Percentiles rank a stretch among this genome's conserved stretches.
Conservation (phyloP, 2,888 invertebrate genomes). For the Sminthurides aquaticus region DNA sequence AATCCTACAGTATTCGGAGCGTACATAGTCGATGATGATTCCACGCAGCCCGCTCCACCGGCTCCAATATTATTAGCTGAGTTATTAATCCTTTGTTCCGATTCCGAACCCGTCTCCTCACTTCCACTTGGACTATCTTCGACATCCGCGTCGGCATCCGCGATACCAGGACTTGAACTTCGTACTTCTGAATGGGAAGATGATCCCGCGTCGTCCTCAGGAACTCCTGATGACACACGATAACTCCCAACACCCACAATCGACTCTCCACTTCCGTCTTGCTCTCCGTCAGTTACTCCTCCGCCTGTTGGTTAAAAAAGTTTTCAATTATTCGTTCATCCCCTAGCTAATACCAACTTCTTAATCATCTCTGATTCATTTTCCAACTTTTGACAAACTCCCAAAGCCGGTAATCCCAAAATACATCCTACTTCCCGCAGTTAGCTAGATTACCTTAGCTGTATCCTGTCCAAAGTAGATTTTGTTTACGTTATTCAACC, state of each 20-base stretch:
- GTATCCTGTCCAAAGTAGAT: too few relatives aligned
- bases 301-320: neutral
- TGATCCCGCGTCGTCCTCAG: constrained; percentile 30
- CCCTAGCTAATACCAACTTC: neutral
- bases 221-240: constrained; percentile 16
- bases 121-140: constrained; percentile 30
- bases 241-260: constrained; percentile 11
- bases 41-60: constrained; percentile 7
- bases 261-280: constrained; percentile 18
- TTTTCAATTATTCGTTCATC: neutral
- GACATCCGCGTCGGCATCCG: constrained; percentile 29
- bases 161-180: constrained; percentile 27
- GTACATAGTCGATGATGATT: constrained; percentile 17
- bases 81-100: constrained; percentile 4
- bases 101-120: constrained; percentile 24
- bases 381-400: too few relatives aligned
- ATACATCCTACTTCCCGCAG: too few relatives aligned
- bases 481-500: too few relatives aligned
- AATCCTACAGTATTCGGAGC: constrained; percentile 29
- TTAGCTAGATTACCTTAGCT: too few relatives aligned
- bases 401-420: too few relatives aligned
- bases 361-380: too few relatives aligned
- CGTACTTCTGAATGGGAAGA: constrained; percentile 30
- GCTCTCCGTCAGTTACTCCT: constrained; percentile 15
- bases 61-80: neutral